Conservation (phyloP, 2,888 invertebrate species). For the Syrphus vitripennis region DNA sequence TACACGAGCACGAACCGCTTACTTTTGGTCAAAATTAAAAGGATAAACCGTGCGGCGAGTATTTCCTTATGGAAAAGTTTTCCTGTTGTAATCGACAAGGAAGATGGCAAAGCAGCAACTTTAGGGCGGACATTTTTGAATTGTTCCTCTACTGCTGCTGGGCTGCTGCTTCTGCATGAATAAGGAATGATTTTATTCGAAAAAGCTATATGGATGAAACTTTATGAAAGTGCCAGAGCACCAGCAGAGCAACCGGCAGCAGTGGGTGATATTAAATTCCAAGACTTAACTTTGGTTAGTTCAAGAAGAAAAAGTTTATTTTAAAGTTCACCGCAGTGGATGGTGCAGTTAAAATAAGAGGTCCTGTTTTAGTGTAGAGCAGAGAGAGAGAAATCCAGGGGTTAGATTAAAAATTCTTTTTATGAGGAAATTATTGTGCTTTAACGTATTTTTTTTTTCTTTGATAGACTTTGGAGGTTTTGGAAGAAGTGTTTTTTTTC, state of each 20-base stretch:
- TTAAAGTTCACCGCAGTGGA: slow-evolving; percentile 55
- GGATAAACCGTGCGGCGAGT: slow-evolving; percentile 62
- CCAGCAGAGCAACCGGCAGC: not conserved
- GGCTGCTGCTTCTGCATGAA: slow-evolving; percentile 49
- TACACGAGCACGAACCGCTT: slow-evolving; percentile 21
- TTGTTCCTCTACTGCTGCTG: not conserved
- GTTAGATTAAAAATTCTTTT: slow-evolving; percentile 59
- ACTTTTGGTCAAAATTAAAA: slow-evolving; percentile 66
- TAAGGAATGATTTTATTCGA: slow-evolving; percentile 66
- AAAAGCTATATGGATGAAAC: slow-evolving; percentile 35
- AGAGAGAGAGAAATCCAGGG: not conserved
- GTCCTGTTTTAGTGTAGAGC: not conserved
- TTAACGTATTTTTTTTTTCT: slow-evolving; percentile 47
- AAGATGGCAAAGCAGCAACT: slow-evolving; percentile 56
- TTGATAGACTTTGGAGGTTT: slow-evolving; percentile 8
- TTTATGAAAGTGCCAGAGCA: slow-evolving; percentile 32
- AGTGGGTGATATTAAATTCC: slow-evolving; percentile 60
- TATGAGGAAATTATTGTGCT: slow-evolving; percentile 33
- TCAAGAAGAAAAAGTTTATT: slow-evolving; percentile 40
- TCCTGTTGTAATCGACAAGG: slow-evolving; percentile 64
- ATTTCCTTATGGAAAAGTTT: slow-evolving; percentile 63
- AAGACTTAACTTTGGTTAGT: slow-evolving; percentile 38
- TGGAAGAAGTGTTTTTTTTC: not conserved
- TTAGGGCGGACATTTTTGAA: slow-evolving; percentile 20
- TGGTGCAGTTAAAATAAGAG: slow-evolving; percentile 41